Evolutionary conservation across 2,888 invertebrate species (phyloP), one percentile per base, ranked within the genome.

Genomic region (Xestia xanthographa): DNA sequence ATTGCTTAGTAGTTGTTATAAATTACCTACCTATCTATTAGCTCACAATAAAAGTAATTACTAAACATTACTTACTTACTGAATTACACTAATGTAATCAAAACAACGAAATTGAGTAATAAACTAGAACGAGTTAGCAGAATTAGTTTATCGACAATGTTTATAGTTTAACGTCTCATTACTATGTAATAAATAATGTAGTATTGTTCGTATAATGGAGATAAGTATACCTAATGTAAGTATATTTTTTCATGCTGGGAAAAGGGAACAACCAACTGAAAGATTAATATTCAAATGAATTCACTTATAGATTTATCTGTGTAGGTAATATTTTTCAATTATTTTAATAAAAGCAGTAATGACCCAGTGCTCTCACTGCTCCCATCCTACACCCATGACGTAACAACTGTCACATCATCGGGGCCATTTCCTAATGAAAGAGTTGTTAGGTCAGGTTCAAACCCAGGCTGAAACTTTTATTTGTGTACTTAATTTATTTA

Each of bases 101-200:
- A 75, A 82, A 65, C 53, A 56, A 53, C n/a, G 11, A 72, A 71
- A 71, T 82, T 78, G 48, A 67, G 71, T 70, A 70, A 78, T 66
- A 58, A 72, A 69, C 34, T 50, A 62, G 38, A 69, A 3, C 8
- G 56, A 72, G 66, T 72, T 14, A 82, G 56, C 43, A 79, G 11
- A 75, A 70, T 63, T 38, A 60, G n/a, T 66, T 65, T 68, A 68
- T 53, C 63, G 38, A 63, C 8, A 22, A 43, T 53, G 38, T 77
- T 65, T 66, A 66, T 72, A 66, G 65, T 66, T 60, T 60, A 68
- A 65, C 22, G 17, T 66, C 26, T 82, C 41, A 48, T 34, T 67
- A 43, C 65, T 67, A 76, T n/a, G 66, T 56, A 76, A 75, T 48
- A 34, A 34, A 41, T 41, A 41, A 41, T 41, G 9, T 41, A 56